phyloP scores from a whole-genome alignment of 2,888 invertebrate species.

The Dermolepida albohirtum region DNA sequence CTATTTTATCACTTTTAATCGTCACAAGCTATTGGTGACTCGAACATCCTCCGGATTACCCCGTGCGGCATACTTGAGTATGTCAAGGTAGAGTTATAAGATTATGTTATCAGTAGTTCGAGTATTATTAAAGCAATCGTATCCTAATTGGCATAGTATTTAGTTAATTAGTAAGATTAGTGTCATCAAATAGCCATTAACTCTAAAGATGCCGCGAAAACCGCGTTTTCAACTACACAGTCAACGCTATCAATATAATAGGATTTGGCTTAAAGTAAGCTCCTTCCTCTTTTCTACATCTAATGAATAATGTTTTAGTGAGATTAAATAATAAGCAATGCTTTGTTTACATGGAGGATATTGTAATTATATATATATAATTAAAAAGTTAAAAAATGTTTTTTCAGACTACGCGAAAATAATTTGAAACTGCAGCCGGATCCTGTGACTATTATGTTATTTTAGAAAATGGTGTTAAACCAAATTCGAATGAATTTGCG shows the following conservation, averaged over 20 bases:
- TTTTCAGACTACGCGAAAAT: slow-evolving; percentile 34
- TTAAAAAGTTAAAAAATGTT: slow-evolving; percentile 37
- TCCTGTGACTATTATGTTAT: slow-evolving; percentile 45
- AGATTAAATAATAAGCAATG: slow-evolving; percentile 56
- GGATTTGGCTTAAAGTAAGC: slow-evolving; percentile 62
- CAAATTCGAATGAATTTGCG: too few relatives aligned
- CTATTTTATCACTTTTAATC: too few relatives aligned
- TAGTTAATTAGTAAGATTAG: too few relatives aligned
- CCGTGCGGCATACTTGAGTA: too few relatives aligned
- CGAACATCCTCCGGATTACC: too few relatives aligned
- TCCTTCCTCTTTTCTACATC: slow-evolving; percentile 60
- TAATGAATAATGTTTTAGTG: slow-evolving; percentile 59
- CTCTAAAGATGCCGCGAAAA: slow-evolving; percentile 54
- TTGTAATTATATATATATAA: too few relatives aligned
- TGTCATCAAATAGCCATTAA: slow-evolving; percentile 59
- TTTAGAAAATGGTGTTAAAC: too few relatives aligned
- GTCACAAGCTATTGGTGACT: too few relatives aligned
- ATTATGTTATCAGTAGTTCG: too few relatives aligned
- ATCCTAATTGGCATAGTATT: too few relatives aligned
- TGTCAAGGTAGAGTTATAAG: too few relatives aligned
- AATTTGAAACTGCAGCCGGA: slow-evolving; percentile 46
- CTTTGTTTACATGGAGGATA: slow-evolving; percentile 56
- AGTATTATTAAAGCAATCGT: too few relatives aligned
- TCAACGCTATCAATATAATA: slow-evolving; percentile 50
- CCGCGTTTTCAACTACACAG: slow-evolving; percentile 56